Percentiles rank a stretch among this genome's conserved stretches.
Conservation (phyloP, 2,113 vertebrate genomes). For the Erythrocercus mccallii region DNA sequence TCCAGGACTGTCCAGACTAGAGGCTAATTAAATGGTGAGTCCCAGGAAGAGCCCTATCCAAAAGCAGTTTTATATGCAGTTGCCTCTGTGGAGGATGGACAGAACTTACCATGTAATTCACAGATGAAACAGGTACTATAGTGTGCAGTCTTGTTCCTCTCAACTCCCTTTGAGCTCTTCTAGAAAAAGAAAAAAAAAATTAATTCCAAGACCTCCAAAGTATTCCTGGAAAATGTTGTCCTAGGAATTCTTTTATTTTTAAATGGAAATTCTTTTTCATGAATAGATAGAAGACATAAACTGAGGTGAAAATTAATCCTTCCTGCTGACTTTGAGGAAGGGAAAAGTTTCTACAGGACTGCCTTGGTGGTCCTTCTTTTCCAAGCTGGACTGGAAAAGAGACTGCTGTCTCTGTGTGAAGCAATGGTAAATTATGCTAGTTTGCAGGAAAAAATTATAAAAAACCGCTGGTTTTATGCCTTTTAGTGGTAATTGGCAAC, state of each 20-base stretch:
- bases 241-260: background rate
- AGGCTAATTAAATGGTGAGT: background rate
- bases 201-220: background rate
- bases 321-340: background rate
- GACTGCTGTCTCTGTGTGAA: background rate
- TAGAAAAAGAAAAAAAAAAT: background rate
- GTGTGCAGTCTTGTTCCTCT: background rate
- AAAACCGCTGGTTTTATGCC: background rate
- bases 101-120: background rate
- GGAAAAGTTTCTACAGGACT: background rate
- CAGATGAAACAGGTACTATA: fast-evolving
- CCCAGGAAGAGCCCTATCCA: background rate
- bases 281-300: background rate
- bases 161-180: background rate
- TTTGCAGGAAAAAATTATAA: fast-evolving
- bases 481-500: background rate
- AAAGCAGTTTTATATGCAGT: background rate
- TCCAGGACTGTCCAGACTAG: background rate
- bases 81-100: background rate
- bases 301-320: background rate
- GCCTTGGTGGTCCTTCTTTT: background rate
- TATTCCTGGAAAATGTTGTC: background rate
- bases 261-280: background rate
- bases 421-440: background rate
- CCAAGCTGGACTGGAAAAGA: background rate